Percentiles rank a stretch among this genome's conserved stretches.
These are phyloP conservation scores for Pelmatolapia mariae DNA, from an alignment of 2,113 vertebrate genomes.

Conservation along the genomic window DNA sequence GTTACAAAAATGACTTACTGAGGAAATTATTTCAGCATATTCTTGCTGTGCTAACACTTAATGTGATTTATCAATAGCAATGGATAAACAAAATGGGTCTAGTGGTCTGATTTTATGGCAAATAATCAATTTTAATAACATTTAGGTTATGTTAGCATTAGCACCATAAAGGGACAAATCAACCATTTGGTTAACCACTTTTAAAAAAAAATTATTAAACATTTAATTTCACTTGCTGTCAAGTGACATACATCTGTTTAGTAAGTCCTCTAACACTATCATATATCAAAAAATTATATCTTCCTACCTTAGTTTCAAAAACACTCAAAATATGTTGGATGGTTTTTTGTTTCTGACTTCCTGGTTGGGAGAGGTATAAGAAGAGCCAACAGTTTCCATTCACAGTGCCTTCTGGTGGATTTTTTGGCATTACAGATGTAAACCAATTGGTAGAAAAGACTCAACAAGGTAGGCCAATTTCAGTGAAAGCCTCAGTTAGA, in stretches of 20 bases:
- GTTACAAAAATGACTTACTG: neutral
- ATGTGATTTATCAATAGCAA: no score
- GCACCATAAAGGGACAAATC: neutral
- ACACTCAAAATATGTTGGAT: neutral
- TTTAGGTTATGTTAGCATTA: neutral
- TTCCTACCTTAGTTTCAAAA: neutral
- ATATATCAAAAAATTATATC: neutral
- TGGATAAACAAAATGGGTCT: neutral
- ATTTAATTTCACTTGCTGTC: neutral
- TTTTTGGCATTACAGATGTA: neutral
- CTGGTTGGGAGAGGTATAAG: neutral
- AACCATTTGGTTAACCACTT: neutral
- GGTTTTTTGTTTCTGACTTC: neutral
- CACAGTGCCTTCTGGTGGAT: neutral
- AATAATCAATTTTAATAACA: neutral
- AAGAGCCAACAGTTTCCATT: neutral
- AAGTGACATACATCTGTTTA: neutral
- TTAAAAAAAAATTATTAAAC: neutral
- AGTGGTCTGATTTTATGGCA: neutral
- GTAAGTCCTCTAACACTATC: neutral
- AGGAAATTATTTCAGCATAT: neutral
- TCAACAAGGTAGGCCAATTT: neutral
- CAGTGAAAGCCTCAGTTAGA: neutral
- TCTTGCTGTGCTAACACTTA: neutral
- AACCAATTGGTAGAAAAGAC: neutral